Base-by-base conservation (phyloP, 2,113 vertebrate species). In the Rhabdornis inornatus region DNA sequence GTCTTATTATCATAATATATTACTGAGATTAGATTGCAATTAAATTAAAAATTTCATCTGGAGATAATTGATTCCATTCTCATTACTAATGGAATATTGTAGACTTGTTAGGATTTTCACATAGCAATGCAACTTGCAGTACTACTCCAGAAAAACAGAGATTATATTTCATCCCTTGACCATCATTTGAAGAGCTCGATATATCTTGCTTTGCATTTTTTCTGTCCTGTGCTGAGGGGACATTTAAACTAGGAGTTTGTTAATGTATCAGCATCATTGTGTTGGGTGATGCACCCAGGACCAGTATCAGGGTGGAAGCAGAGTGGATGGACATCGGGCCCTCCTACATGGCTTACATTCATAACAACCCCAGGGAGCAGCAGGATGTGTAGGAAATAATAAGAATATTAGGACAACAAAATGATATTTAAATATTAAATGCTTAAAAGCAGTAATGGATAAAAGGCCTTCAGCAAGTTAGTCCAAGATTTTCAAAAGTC, bases 31-130 rank as follows among this genome's bases (percentile, higher is more conserved):
- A 95, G 90, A 94, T 39, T 92, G 92, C 84, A 95, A 96, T 97
- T 97, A 90, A 95, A 97, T 98, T 97, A 96, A 96, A 96, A 97
- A 90, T 83, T 95, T 97, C 60, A 96, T 92, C 84, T 37, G 12
- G 65, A 96, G 91, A 91, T 95, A 95, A 97, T 96, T 97, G 94
- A 97, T 94, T 94, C 91, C 69, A 75, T 42, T 83, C 56, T 93
- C 17, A 19, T 92, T 33, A 50, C 94, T 97, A 91, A 95, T 52
- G 52, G 92, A 85, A 78, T 78, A 95, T 60, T 93, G 74, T 30
- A 90, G 96, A 78, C 77, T 91, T 30, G 71, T 39, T 89, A 90
- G 76, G 44, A 30, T 94, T 96, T 96, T 92, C 70, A 60, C 50
- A 61, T 21, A 93, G 91, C 87, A 87, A 80, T 61, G 83, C 84